These are phyloP conservation scores for Polypterus bichir DNA, from an alignment of 2,113 vertebrate genomes.

Conservation along the genomic window DNA sequence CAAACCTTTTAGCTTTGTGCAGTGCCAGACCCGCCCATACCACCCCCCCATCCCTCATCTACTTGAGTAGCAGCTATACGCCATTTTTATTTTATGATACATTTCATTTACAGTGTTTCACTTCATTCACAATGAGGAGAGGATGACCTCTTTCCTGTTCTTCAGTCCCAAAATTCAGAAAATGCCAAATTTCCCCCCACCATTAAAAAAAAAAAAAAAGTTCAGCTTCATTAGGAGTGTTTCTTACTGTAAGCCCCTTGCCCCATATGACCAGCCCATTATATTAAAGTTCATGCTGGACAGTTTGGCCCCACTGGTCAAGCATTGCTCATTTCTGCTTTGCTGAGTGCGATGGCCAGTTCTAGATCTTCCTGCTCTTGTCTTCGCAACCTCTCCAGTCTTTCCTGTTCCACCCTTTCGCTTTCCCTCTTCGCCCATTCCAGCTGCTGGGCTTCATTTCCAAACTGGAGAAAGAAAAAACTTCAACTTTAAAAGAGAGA, in stretches of 20 bases:
- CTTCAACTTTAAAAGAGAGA: background rate
- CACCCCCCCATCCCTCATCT: too few species aligned
- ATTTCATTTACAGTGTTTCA: conserved; percentile 31
- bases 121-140: conserved; percentile 20
- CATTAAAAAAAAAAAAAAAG: too few species aligned
- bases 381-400: conserved; percentile 73
- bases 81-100: conserved; percentile 15
- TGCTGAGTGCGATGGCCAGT: conserved; percentile 93
- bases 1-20: too few species aligned
- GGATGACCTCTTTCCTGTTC: background rate
- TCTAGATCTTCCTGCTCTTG: conserved; percentile 97
- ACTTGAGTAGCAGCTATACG: background rate
- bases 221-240: too few species aligned
- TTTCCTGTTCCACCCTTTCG: conserved; percentile 81
- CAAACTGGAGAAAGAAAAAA: conserved; percentile 59
- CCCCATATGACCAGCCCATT: too few species aligned
- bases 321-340: conserved; percentile 86
- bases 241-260: too few species aligned
- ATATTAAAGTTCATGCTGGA: too few species aligned
- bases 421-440: conserved; percentile 96
- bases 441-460: conserved; percentile 94
- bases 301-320: conserved; percentile 34
- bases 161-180: too few species aligned
- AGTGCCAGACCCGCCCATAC: too few species aligned
- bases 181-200: too few species aligned